phyloP scores from a whole-genome alignment of 1,140 invertebrate genomes.

The Heliconius himera region DNA sequence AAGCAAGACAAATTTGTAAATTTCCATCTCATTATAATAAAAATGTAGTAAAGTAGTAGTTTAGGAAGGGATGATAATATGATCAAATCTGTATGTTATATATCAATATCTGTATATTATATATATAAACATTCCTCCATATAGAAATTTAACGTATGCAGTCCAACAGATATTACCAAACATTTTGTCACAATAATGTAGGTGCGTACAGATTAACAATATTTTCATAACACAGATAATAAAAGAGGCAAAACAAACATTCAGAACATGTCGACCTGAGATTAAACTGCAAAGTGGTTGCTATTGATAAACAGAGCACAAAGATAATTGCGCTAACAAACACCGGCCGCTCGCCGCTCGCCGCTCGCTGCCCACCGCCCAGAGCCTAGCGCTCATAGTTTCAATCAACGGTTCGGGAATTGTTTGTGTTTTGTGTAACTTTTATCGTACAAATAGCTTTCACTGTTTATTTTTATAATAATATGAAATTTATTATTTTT shows the following conservation, averaged over 20 bases:
- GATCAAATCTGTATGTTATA: no score
- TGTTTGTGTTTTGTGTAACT: slow-evolving; percentile 7
- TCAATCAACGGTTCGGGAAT: slow-evolving; percentile 25
- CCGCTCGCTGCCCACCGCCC: slow-evolving; percentile 7
- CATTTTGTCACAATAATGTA: background rate
- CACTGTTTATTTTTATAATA: background rate
- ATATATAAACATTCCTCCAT: no score
- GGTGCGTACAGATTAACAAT: background rate
- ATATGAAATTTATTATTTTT: background rate
- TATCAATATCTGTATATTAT: no score
- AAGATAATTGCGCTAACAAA: slow-evolving; percentile 30
- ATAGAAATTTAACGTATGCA: no score
- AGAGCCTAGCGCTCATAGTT: slow-evolving; percentile 21
- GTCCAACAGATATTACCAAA: background rate
- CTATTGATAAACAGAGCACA: slow-evolving; percentile 32
- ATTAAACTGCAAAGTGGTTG: slow-evolving; percentile 20
- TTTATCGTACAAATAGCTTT: background rate
- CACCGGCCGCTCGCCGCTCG: slow-evolving; percentile 17
- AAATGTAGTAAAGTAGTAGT: no score
- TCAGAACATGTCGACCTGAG: slow-evolving; percentile 12
- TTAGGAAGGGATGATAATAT: no score
- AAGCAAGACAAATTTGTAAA: background rate
- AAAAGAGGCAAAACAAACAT: background rate
- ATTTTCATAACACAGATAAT: background rate
- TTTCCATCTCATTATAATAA: no score